Evolutionary conservation across 2,797 vertebrate genomes (phyloP).

Genomic region (Etheostoma nigrum): DNA sequence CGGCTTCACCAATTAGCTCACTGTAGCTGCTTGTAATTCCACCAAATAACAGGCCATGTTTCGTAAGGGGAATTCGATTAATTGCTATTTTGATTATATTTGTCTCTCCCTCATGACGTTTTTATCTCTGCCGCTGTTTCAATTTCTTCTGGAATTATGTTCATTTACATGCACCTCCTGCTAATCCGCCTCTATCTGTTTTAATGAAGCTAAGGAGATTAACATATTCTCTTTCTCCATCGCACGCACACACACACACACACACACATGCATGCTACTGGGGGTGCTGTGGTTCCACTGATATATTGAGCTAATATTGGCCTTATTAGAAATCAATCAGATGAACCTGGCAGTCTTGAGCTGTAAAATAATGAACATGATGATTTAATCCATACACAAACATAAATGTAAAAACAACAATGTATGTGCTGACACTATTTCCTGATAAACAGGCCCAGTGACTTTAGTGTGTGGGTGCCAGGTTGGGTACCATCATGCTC

Average conservation of each 20-base stretch:
- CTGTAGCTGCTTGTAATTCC: conserved; percentile 67
- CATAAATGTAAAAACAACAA: too few species aligned
- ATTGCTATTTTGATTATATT: conserved; percentile 83
- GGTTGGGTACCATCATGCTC: too few species aligned
- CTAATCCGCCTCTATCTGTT: conserved; percentile 79
- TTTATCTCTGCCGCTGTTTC: conserved; percentile 80
- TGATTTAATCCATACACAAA: neutral
- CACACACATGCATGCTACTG: neutral
- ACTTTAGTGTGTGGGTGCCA: too few species aligned
- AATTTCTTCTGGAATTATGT: conserved; percentile 80
- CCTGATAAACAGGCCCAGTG: too few species aligned
- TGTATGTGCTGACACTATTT: too few species aligned
- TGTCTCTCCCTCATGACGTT: conserved; percentile 79
- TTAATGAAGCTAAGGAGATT: conserved; percentile 85
- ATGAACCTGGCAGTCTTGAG: neutral
- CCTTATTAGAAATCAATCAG: conserved; percentile 28
- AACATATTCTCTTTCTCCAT: conserved; percentile 51
- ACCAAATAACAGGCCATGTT: conserved; percentile 69
- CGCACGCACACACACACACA: neutral
- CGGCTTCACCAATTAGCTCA: conserved; percentile 66
- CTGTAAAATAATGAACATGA: conserved; percentile 3
- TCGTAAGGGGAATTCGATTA: conserved; percentile 79
- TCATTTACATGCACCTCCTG: conserved; percentile 79
- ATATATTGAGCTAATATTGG: conserved; percentile 39
- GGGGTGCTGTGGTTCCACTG: neutral